Percentiles rank a stretch among this genome's conserved stretches.
Evolutionary conservation across 2,888 invertebrate species (phyloP).

Genomic region (Smittia sp.): DNA sequence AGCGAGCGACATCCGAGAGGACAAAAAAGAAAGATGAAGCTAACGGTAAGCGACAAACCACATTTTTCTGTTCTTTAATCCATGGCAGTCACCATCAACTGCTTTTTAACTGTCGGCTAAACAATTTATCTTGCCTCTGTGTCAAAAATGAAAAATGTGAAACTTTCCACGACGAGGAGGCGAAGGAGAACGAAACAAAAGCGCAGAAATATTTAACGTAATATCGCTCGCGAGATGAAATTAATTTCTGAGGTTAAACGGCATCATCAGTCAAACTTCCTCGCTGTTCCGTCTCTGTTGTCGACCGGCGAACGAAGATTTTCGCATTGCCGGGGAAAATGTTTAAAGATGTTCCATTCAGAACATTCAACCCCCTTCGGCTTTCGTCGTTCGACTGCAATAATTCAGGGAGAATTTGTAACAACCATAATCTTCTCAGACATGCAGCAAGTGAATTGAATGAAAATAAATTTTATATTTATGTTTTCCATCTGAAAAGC

Average conservation of each 20-base stretch:
- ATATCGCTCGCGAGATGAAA: constrained; percentile 1
- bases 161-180: not conserved
- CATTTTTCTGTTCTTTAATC: constrained; percentile 4
- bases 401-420: constrained; percentile 2
- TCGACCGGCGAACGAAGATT: not conserved
- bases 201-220: not conserved
- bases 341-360: not conserved
- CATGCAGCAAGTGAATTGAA: constrained; percentile 8
- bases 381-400: not conserved
- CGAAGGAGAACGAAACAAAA: not conserved
- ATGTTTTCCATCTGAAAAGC: not conserved
- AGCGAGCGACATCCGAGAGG: not conserved
- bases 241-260: constrained; percentile 12
- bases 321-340: not conserved
- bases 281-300: not conserved
- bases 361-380: not conserved
- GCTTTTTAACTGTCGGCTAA: constrained; percentile 8
- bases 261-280: not conserved
- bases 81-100: not conserved
- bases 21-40: not conserved
- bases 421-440: constrained; percentile 9
- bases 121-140: constrained; percentile 4
- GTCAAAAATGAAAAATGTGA: constrained; percentile 8
- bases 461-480: not conserved
- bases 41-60: not conserved